Base-by-base conservation (phyloP, 2,113 vertebrate species). In the Takifugu bimaculatus region DNA sequence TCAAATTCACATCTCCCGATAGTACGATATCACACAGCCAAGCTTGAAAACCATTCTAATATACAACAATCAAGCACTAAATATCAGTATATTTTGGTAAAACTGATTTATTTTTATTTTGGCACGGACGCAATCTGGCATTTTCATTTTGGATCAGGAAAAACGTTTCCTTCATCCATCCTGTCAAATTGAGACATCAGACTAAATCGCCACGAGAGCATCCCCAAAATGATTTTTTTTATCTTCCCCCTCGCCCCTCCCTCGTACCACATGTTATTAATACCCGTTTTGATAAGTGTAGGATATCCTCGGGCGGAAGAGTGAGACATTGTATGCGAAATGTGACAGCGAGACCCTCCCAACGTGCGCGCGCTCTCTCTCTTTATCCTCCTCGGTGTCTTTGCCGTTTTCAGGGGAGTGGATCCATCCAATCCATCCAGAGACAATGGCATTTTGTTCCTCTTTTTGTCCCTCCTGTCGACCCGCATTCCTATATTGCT, bases 391-490 rank as follows among this genome's bases (percentile, higher is more conserved):
- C 73, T 71, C 79, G 75, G 58, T 69, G 57, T 67, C 77, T 77
- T 71, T 77, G 61, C 70, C 60, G 91, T 91, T 88, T 91, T 85
- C 48, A 25, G 82, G 91, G 90, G 85, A 88, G 81, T 83, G 81
- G 89, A 91, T 88, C 84, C 86, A 85, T 90, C 89, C 77, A 88
- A 88, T 90, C 90, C 82, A 86, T 89, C 87, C 82, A 63, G 63
- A 90, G 77, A 97, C 95, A 97, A 96, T 91, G 91, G 81, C 90
- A 93, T 93, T 94, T 93, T 95, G 93, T 95, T 92, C 90, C 73
- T 90, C 81, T 81, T 86, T 90, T 93, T 93, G 93, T 93, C 88
- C 88, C 85, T 70, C 68, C 88, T 88, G 92, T 91, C 91, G 89
- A 85, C 80, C 84, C 91, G 90, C 93, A 93, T 94, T 96, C 93